Percentiles rank a stretch among this genome's conserved stretches.
Conservation (phyloP, 2,113 vertebrate genomes). For the Benitochromis conjunctus region DNA sequence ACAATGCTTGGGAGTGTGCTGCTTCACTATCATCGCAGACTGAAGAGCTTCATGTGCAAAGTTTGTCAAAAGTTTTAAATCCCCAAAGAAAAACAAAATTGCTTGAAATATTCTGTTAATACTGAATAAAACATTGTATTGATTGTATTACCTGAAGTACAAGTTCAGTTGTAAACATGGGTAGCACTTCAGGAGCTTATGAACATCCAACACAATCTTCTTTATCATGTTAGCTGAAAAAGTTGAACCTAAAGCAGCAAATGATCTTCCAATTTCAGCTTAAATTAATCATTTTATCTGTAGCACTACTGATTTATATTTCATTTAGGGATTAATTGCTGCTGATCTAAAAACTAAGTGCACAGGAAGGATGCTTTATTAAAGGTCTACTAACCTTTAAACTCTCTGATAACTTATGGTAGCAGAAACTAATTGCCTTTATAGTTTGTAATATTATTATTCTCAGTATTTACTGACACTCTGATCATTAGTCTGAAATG, state of each 20-base stretch:
- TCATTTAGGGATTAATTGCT: neutral
- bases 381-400: fast-evolving
- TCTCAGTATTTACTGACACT: neutral
- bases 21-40: neutral
- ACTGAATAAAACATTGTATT: neutral
- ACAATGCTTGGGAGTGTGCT: neutral
- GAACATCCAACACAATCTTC: neutral
- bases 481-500: neutral
- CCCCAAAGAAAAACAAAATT: neutral
- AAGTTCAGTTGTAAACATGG: neutral
- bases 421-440: neutral
- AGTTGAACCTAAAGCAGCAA: neutral
- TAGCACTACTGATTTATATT: neutral
- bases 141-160: neutral
- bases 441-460: neutral
- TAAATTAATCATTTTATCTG: neutral
- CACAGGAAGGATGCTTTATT: neutral
- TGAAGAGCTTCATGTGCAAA: neutral
- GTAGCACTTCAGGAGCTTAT: neutral
- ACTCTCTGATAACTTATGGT: neutral
- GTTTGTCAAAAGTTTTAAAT: fast-evolving
- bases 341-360: neutral
- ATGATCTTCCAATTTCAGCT: neutral
- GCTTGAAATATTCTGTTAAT: neutral
- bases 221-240: neutral